Base-by-base conservation (phyloP, 2,113 vertebrate species). In the Passer domesticus region DNA sequence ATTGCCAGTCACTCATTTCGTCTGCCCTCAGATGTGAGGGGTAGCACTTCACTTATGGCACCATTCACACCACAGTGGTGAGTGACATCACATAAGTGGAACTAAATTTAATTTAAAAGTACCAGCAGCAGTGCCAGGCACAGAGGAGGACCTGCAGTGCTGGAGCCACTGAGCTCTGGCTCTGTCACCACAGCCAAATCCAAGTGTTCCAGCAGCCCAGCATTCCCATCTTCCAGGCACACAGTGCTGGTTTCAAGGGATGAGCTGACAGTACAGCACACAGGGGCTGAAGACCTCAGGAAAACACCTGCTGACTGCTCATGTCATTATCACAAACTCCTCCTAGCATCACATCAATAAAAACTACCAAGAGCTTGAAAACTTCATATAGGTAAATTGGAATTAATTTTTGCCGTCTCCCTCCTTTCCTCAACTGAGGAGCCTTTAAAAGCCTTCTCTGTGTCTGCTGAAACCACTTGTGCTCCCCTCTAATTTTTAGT, bases 141-240 rank as follows among this genome's bases (percentile, higher is more conserved):
- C n/a, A n/a, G n/a, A n/a, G n/a, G n/a, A n/a, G n/a, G n/a, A n/a
- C n/a, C n/a, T n/a, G n/a, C n/a, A n/a, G n/a, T n/a, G n/a, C n/a
- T n/a, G n/a, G n/a, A n/a, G n/a, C n/a, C n/a, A n/a, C n/a, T n/a
- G n/a, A n/a, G n/a, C n/a, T n/a, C n/a, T n/a, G n/a, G n/a, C n/a
- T n/a, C n/a, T n/a, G n/a, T n/a, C n/a, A n/a, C n/a, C n/a, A n/a
- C n/a, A n/a, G n/a, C n/a, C 15, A 52, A 56, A 58, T 7, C 11
- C 1, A 1, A 50, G 13, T 0, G 0, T 50, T 18, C 56, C 89
- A 46, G 8, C 27, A 76, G 31, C 19, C 33, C 41, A 15, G 23
- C 2, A 1, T 13, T 37, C 23, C 49, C 64, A 41, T 10, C 31
- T 31, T 43, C 21, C 33, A 49, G 41, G 11, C 59, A 62, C 58